Evolutionary conservation across 2,113 vertebrate species (phyloP), one percentile per base, ranked within the genome.

Genomic region (Nannobrachium achirus): DNA sequence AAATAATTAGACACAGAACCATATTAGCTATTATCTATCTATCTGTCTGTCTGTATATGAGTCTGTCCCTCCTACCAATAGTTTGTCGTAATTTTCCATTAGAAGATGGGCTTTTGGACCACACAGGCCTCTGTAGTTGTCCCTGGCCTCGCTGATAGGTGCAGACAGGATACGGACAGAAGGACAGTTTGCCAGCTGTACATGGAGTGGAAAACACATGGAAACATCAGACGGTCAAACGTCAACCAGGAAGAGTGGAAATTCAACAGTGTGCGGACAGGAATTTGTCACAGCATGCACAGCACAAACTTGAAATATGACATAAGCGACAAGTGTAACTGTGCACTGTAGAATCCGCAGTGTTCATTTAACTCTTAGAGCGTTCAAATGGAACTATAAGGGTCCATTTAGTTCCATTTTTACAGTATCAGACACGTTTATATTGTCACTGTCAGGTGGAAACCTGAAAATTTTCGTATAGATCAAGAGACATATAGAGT

Each of bases 81-180:
- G 33, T 14, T 39, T 65, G 19, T 57, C 39, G 25, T 58, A 53
- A 39, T 69, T 40, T 16, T 51, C 72, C 50, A 38, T 14, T 7
- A 40, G 48, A 8, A 40, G 48, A 20, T 61, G 65, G 10, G 52
- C 16, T 2, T 40, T 16, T 19, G 33, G 16, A 40, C 52, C 57
- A 40, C 42, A 42, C 6, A 61, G 67, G 10, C 56, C 71, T 10
- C 56, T 74, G 77, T 75, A 83, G 63, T 15, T 20, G 48, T 78
- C 81, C 52, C 53, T 60, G 71, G 64, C 64, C 44, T 83, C 74
- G 50, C 67, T 78, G 40, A 68, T 18, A 10, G 60, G 81, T 0
- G 8, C 11, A 11, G 74, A 66, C 39, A 69, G 49, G 13, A 75
- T 13, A 13, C 67, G 69, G 14, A 75, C 7, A 11, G 74, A 71